phyloP scores from a whole-genome alignment of 2,888 invertebrate species.

The Geophilus truncorum region DNA sequence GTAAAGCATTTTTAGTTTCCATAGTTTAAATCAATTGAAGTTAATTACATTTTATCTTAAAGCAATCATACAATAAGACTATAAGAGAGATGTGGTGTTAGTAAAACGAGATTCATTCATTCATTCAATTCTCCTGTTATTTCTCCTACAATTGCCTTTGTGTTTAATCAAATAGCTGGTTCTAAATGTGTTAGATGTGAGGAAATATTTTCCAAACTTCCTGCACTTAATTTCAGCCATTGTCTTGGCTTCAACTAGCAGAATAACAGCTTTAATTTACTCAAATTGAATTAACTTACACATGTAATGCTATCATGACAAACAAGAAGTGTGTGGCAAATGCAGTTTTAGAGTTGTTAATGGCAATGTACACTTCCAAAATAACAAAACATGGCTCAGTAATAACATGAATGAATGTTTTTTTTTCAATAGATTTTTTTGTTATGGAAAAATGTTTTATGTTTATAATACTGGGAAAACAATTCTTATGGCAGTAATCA shows the following conservation, averaged over 20 bases:
- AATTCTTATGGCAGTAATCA: no score
- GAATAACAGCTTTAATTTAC: neutral
- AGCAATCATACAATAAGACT: no score
- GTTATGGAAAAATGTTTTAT: no score
- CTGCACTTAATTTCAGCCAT: neutral
- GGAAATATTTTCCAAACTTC: neutral
- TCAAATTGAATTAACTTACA: neutral
- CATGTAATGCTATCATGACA: neutral
- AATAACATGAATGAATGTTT: no score
- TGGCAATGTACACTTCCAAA: neutral
- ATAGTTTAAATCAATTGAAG: no score
- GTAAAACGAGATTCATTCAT: no score
- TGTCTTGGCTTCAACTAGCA: neutral
- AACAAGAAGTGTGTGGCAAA: neutral
- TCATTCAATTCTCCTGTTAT: neutral
- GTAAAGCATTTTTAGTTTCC: no score
- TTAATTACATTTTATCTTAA: no score
- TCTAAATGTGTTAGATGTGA: neutral
- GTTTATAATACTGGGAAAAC: no score
- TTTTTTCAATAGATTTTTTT: no score
- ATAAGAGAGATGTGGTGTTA: no score
- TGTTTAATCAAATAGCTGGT: neutral
- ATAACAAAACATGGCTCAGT: neutral
- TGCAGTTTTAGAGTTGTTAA: neutral
- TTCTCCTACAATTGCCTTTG: neutral